Percentiles rank a stretch among this genome's conserved stretches.
Evolutionary conservation across 1,140 invertebrate species (phyloP).

Genomic region (Nautilus pompilius): DNA sequence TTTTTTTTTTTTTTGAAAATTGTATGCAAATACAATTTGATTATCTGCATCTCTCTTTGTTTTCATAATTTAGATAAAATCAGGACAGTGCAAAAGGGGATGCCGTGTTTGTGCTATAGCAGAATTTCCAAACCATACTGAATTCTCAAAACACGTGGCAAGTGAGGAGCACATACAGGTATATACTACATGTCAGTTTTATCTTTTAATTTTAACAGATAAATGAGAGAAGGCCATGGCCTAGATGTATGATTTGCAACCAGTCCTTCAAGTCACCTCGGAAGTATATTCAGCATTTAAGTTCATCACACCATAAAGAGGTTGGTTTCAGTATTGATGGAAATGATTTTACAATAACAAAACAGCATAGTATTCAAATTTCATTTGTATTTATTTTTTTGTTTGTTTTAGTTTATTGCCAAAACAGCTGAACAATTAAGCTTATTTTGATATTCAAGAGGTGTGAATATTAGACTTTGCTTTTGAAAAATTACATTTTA

Average conservation of each 20-base stretch:
- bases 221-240: constrained; percentile 3
- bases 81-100: neutral
- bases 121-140: neutral
- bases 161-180: neutral
- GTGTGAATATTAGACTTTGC: no score
- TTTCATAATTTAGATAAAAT: neutral
- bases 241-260: neutral
- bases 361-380: no score
- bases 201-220: constrained; percentile 1
- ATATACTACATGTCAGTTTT: neutral
- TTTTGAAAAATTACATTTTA: no score
- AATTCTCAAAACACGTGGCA: neutral
- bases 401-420: no score
- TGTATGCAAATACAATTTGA: no score
- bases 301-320: neutral
- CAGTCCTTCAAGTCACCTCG: constrained; percentile 7
- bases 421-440: no score
- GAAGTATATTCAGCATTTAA: constrained; percentile 2
- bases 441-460: no score
- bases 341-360: no score
- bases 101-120: neutral
- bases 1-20: no score
- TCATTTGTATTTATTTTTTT: no score
- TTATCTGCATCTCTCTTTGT: neutral
- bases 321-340: no score